Evolutionary conservation across 2,113 vertebrate species (phyloP).

Genomic region (Felis catus): DNA sequence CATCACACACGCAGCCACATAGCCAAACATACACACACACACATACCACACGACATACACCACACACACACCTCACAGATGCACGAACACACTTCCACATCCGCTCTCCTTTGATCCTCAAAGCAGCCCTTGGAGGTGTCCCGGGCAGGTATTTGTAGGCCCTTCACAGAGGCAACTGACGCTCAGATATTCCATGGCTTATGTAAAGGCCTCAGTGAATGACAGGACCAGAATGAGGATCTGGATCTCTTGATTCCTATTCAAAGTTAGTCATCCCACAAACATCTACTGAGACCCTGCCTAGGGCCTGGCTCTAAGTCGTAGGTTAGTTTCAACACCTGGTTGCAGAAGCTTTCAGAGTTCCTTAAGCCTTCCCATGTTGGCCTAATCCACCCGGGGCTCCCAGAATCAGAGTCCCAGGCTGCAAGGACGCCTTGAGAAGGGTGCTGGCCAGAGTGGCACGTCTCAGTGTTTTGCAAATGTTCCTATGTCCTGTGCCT

Average conservation of each 20-base stretch:
- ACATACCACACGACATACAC: background rate
- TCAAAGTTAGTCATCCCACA: background rate
- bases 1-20: too few species aligned
- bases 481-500: background rate
- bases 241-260: background rate
- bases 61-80: background rate
- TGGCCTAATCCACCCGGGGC: background rate
- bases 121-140: background rate
- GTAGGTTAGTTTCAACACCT: background rate
- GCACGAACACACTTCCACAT: background rate
- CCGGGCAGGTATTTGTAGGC: background rate
- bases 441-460: background rate
- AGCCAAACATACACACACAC: background rate
- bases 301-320: background rate
- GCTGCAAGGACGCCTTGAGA: background rate
- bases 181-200: background rate
- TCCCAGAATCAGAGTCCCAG: background rate
- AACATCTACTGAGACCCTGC: background rate
- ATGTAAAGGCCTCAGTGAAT: background rate
- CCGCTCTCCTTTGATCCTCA: background rate
- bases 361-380: background rate
- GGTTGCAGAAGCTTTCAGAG: background rate
- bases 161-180: background rate
- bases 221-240: background rate
- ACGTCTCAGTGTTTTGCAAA: background rate